Evolutionary conservation across 2,888 invertebrate genomes (phyloP), one percentile per base, ranked within the genome.

Genomic region (Chrysopilus asiliformis): DNA sequence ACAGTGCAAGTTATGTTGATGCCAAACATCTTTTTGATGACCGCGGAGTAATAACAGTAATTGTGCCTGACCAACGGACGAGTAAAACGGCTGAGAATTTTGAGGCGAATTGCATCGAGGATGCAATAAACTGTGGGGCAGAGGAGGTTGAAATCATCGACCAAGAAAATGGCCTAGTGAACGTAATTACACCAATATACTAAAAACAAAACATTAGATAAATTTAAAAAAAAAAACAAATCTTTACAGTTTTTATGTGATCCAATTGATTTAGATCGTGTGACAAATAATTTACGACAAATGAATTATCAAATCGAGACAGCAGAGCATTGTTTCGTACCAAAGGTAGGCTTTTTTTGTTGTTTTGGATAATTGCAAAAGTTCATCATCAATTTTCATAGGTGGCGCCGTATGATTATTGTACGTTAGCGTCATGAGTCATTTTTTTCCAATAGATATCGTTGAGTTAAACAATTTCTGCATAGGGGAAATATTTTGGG

Each of bases 101-200:
- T 29, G 52, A 72, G 19, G 75, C 79, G 45, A 49, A 57, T 25
- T 74, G 72, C 3, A 69, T 71, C 1, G 74, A 74, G 17, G 70
- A 76, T 60, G 82, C 80, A 0, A 80, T 82, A 44, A 68, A 70
- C 46, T 65, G 66, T 14, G 77, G 74, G 1, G 79, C 79, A 1
- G 77, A 79, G 56, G 80, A 81, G 43, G 74, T 79, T 4, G 65
- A 66, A 48, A 52, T 72, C 36, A 39, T 66, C 2, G 60, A 68
- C 28, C 53, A 58, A 2, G 50, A 58, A 4, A 58, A 56, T 18
- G 54, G 56, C 25, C 8, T 36, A 9, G 52, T 60, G 0, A 55
- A 56, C 40, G 60, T 58, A 43, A 41, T n/a, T n/a, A n/a, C n/a
- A n/a, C n/a, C n/a, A n/a, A n/a, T 44, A 45, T 30, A 12, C 18